phyloP scores from a whole-genome alignment of 2,797 vertebrate species.

The Synanceia verrucosa region DNA sequence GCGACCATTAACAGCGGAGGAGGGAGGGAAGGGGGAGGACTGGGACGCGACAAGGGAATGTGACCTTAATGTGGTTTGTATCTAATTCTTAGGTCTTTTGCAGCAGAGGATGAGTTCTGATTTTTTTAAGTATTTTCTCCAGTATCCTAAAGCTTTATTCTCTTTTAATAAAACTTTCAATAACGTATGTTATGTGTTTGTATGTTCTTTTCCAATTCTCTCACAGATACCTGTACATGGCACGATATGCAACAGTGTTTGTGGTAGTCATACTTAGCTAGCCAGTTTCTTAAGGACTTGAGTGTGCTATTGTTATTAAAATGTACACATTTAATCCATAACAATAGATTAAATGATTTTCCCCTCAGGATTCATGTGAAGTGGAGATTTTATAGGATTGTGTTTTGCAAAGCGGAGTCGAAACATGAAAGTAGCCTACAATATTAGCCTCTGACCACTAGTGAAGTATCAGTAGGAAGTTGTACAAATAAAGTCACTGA shows the following conservation, averaged over 20 bases:
- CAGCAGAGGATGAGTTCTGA: constrained; percentile 56
- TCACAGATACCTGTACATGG: background rate
- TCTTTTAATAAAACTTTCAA: constrained; percentile 75
- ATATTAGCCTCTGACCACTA: background rate
- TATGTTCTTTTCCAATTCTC: background rate
- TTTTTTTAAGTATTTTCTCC: constrained; percentile 56
- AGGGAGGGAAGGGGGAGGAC: constrained; percentile 61
- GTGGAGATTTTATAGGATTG: too few species aligned
- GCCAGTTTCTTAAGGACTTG: background rate
- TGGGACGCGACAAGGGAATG: constrained; percentile 61
- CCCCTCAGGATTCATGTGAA: too few species aligned
- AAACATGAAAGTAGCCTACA: too few species aligned
- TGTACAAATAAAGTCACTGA: too few species aligned
- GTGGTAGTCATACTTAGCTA: background rate
- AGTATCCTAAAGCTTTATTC: constrained; percentile 71
- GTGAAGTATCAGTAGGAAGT: background rate
- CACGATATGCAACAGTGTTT: background rate
- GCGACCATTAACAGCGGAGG: constrained; percentile 60
- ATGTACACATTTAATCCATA: too few species aligned
- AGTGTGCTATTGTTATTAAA: too few species aligned
- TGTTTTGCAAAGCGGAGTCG: too few species aligned
- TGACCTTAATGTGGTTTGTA: constrained; percentile 73
- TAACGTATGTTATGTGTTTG: constrained; percentile 11
- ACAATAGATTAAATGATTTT: too few species aligned
- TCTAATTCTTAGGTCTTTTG: constrained; percentile 63